Conservation (phyloP, 2,797 vertebrate species). For the Salmo trutta region DNA sequence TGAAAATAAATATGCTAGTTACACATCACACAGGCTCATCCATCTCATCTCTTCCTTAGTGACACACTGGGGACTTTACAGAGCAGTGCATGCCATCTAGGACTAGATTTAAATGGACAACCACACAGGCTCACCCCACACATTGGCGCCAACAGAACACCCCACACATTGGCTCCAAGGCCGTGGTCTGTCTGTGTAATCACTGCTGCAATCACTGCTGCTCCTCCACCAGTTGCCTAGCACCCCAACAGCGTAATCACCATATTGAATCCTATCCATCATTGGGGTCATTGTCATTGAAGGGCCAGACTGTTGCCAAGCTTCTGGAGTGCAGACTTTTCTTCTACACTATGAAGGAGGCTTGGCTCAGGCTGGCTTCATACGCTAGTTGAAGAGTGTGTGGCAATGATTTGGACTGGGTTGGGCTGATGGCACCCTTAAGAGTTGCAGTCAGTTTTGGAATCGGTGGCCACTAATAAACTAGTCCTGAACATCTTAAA, state of each 20-base stretch:
- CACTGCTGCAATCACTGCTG: not conserved
- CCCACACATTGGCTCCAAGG: slow-evolving; percentile 1
- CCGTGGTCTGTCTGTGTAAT: not conserved
- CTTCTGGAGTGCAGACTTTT: not conserved
- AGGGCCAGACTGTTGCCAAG: slow-evolving; percentile 21
- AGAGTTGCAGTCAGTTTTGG: no score
- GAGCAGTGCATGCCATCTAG: slow-evolving; percentile 13
- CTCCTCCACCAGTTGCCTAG: slow-evolving; percentile 31
- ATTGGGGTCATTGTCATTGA: slow-evolving; percentile 28
- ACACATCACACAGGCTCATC: no score
- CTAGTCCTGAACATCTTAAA: no score
- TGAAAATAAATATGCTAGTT: no score
- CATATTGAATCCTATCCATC: no score
- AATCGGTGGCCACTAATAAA: no score
- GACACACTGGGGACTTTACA: no score
- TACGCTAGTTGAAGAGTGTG: not conserved
- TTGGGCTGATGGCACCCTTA: not conserved
- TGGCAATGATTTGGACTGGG: not conserved
- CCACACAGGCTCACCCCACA: not conserved
- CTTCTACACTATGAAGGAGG: not conserved
- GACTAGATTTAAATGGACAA: slow-evolving; percentile 32
- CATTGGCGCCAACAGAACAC: no score
- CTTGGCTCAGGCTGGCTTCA: not conserved
- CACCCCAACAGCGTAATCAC: not conserved
- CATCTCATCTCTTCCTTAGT: no score